A percentile compares a stretch with the other conserved stretches of the same genome.
Conservation (phyloP, 92 coral and sea anemone species). For the Montipora capitata region DNA sequence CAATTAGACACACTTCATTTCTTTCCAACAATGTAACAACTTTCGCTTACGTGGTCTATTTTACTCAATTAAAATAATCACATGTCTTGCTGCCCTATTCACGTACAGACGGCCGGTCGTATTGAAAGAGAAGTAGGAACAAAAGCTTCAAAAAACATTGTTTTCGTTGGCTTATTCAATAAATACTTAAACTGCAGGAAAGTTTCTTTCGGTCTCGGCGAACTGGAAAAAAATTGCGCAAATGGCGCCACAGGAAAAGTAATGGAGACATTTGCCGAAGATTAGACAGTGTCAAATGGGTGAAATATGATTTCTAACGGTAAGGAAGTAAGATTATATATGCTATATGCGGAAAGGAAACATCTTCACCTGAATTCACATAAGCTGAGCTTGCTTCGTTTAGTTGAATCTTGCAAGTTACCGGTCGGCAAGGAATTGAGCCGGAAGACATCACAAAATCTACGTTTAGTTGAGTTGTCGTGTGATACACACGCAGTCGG, state of each 20-base stretch:
- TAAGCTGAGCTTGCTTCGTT: neutral
- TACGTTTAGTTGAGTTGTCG: neutral
- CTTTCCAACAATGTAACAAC: slow-evolving; percentile 13
- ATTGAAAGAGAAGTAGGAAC: neutral
- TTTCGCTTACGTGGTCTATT: neutral
- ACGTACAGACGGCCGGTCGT: neutral
- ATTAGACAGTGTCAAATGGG: slow-evolving; percentile 26
- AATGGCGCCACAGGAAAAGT: slow-evolving; percentile 33
- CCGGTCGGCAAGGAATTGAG: neutral
- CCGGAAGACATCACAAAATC: neutral
- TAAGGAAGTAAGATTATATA: neutral
- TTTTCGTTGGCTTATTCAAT: neutral
- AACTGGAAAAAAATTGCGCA: neutral
- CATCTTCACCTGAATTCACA: neutral
- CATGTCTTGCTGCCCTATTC: neutral
- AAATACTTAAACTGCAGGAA: neutral
- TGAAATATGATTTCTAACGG: slow-evolving; percentile 37
- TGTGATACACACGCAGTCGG: neutral
- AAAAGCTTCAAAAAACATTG: neutral
- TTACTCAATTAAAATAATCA: neutral
- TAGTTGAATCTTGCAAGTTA: neutral
- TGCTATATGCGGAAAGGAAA: neutral
- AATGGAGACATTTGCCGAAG: neutral
- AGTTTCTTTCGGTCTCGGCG: neutral
- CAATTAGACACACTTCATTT: slow-evolving; percentile 32